phyloP scores from a whole-genome alignment of 2,797 vertebrate species.

The Alcedo quadribrachys region DNA sequence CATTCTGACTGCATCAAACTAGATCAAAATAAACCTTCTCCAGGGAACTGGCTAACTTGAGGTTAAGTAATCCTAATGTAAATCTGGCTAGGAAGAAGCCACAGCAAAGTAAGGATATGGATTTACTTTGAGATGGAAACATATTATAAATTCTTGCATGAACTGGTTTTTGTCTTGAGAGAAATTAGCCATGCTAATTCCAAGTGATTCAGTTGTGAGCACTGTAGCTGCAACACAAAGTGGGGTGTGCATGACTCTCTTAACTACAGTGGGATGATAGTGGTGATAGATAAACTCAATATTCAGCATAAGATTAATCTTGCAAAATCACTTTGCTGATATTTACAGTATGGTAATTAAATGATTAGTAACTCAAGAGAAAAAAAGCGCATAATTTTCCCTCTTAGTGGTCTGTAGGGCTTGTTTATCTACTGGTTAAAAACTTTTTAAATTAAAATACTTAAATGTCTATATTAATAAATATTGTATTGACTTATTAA shows the following conservation, averaged over 20 bases:
- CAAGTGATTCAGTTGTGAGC: neutral
- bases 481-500: neutral
- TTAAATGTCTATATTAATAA: neutral
- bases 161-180: neutral
- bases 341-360: neutral
- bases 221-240: neutral
- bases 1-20: rapidly evolving
- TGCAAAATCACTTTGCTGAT: neutral
- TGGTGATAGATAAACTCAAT: neutral
- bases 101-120: neutral
- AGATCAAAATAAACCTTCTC: neutral
- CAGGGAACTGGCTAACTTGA: neutral
- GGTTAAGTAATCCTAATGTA: neutral
- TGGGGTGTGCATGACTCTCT: neutral
- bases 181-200: neutral
- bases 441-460: neutral
- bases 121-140: slow-evolving; percentile 10
- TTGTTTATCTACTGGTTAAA: neutral
- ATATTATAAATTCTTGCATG: neutral
- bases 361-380: neutral
- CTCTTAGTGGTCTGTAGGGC: neutral
- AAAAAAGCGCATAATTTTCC: neutral
- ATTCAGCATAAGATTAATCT: neutral
- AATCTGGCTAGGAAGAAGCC: neutral
- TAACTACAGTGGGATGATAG: neutral